These are phyloP conservation scores for Pelecanoides urinatrix DNA, from an alignment of 2,113 vertebrate genomes.

Conservation along the genomic window DNA sequence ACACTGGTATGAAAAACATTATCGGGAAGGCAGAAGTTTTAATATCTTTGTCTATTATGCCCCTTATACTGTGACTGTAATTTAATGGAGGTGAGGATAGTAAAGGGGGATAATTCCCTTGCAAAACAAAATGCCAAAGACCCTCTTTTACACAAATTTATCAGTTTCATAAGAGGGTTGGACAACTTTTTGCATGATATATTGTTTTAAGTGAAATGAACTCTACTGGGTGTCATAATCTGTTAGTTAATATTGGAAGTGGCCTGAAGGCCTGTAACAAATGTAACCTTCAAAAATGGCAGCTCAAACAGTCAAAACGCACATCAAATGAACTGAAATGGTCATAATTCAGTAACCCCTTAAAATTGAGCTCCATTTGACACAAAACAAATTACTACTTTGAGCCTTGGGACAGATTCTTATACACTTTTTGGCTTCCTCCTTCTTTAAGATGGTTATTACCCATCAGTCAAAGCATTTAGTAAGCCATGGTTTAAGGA, in stretches of 20 bases:
- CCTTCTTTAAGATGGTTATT: not conserved
- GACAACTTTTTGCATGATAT: not conserved
- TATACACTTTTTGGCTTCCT: not conserved
- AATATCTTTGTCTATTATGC: not conserved
- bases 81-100: not conserved
- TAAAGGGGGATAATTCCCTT: not conserved
- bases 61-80: not conserved
- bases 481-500: not conserved
- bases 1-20: not conserved
- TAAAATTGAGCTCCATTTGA: not conserved
- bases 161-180: not conserved
- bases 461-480: not conserved
- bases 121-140: not conserved
- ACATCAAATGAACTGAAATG: not conserved
- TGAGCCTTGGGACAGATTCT: not conserved
- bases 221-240: constrained; percentile 13
- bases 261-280: constrained; percentile 20
- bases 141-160: not conserved
- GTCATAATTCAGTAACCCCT: constrained; percentile 2
- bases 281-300: constrained; percentile 34
- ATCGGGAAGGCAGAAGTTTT: not conserved
- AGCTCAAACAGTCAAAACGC: not conserved
- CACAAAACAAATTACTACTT: not conserved
- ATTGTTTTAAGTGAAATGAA: constrained; percentile 35
- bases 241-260: constrained; percentile 27